These are phyloP conservation scores for Drosophila anomelani DNA, from an alignment of 2,888 invertebrate genomes.

Conservation along the genomic window DNA sequence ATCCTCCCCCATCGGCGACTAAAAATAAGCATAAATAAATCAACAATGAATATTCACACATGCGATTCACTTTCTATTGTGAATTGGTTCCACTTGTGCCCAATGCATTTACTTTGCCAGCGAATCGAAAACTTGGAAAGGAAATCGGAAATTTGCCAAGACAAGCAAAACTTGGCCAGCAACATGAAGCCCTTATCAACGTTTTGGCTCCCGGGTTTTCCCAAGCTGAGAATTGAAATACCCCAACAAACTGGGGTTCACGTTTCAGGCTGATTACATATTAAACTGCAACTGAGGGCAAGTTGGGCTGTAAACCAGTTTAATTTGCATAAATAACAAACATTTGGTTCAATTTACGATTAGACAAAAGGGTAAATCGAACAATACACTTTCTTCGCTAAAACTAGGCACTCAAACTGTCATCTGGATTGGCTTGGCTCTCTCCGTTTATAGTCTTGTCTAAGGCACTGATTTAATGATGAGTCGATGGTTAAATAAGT, in stretches of 20 bases:
- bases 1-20: neutral
- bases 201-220: neutral
- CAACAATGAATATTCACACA: neutral
- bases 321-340: constrained; percentile 42
- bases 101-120: constrained; percentile 41
- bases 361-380: constrained; percentile 16
- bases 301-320: constrained; percentile 40
- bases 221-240: constrained; percentile 1
- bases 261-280: constrained; percentile 8
- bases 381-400: constrained; percentile 32
- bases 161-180: constrained; percentile 21
- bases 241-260: constrained; percentile 6
- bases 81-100: constrained; percentile 28
- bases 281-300: neutral
- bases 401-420: constrained; percentile 25
- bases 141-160: constrained; percentile 24
- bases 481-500: constrained; percentile 41
- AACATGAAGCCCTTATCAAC: neutral
- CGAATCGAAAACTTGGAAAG: constrained; percentile 36
- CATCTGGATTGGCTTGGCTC: constrained; percentile 21
- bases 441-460: constrained; percentile 20
- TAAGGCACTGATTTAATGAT: constrained; percentile 38
- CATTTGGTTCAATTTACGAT: constrained; percentile 26
- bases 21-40: constrained; percentile 24
- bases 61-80: constrained; percentile 40